Evolutionary conservation across 2,113 vertebrate genomes (phyloP), one percentile per base, ranked within the genome.

Genomic region (Muscicapa adusta): DNA sequence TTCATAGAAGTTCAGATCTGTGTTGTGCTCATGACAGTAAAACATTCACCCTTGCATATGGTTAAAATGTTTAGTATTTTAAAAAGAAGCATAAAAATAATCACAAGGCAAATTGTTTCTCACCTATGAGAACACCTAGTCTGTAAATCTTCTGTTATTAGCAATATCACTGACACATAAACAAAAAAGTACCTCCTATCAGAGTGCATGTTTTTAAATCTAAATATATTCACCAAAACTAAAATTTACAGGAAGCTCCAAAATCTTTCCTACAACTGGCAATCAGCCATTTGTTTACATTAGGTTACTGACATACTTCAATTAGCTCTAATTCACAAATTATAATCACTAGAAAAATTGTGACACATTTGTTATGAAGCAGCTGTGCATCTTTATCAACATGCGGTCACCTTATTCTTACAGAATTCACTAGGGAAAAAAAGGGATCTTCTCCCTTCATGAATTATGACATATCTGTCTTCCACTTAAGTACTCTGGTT

Each of bases 271-370:
- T 5, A 6, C 34, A 74, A 67, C 34, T 81, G 47, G 84, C 58
- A 93, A 76, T 81, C 81, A 80, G 76, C 42, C 67, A 81, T 66
- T 89, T 90, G 22, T 89, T 67, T 57, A 74, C 87, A 83, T 75
- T 85, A 78, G 61, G n/a, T 91, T 88, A 80, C 62, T 88, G 79
- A 76, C 63, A 91, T 66, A 63, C 23, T 83, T 96, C 92, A 96
- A 93, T 95, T 93, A 95, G 48, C 22, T 93, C 42, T 85, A 93
- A 94, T 95, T 94, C 77, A 94, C 38, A 92, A 48, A 80, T 72
- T 93, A 58, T 62, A 91, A 95, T 94, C 56, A 89, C 63, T 74
- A 75, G 67, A 91, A 94, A 80, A 91, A 83, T 24, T 91, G 53
- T 10, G 7, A 68, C 29, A n/a, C 28, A 45, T 47, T 85, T 89